Base-by-base conservation (phyloP, 2,113 vertebrate species). In the Hyperoodon ampullatus region DNA sequence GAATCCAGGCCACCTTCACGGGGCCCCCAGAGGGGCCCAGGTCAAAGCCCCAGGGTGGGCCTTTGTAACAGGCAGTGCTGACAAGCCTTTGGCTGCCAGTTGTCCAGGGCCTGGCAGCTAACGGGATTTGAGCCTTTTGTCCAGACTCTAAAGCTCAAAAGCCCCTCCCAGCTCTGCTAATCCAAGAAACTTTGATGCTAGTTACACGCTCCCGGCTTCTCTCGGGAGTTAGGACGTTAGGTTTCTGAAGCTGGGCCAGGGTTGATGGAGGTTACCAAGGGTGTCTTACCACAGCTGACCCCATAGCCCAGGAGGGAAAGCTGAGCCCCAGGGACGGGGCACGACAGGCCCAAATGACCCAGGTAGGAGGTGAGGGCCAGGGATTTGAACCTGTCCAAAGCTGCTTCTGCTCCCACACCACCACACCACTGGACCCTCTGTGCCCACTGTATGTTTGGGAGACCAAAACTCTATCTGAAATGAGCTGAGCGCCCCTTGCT, bases 371-470 rank as follows among this genome's bases (percentile, higher is more conserved):
- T 35, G 78, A 58, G 1, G 2, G 3, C 30, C 5, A 7, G 78
- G 35, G 35, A 10, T 26, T 10, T 13, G 28, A 87, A 75, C 61
- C 55, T 78, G 35, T n/a, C 35, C 18, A 70, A 60, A 65, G 33
- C 26, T 26, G 6, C 28, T 16, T 26, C n/a, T 6, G 4, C 58
- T 72, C n/a, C 61, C 8, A 2, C 24, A 1, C 53, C 1, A 12
- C 35, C 21, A 30, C 0, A 0, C 16, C 60, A 12, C 23, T 12
- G 2, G 68, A n/a, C 39, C 24, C 33, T 28, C 55, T 16, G 60
- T 70, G 44, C 44, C 61, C 47, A 10, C 2, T 13, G 15, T 2
- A 19, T 0, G 6, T 21, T 15, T 10, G 19, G 33, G 18, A 70
- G 30, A 61, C 44, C 0, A 71, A 63, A 58, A 24, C 70, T 35